Conservation (phyloP, 2,797 vertebrate species). For the Spatula clypeata region DNA sequence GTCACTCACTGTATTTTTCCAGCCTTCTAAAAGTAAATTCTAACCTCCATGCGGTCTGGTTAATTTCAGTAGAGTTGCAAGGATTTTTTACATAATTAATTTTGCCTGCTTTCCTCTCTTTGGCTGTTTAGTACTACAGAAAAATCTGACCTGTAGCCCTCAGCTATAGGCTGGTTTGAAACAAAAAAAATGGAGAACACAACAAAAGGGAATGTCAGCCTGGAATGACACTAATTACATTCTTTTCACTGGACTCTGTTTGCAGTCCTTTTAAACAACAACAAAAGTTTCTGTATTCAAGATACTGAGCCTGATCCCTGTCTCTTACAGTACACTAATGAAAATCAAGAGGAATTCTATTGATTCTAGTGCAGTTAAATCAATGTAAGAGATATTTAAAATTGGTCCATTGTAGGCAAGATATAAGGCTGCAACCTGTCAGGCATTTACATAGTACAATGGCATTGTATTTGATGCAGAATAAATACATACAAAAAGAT, state of each 20-base stretch:
- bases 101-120: not conserved
- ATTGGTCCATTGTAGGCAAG: slow-evolving; percentile 17
- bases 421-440: not conserved
- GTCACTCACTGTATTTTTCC: not conserved
- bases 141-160: not conserved
- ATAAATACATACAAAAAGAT: slow-evolving; percentile 17
- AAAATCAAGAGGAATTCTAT: slow-evolving; percentile 44
- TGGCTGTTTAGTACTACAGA: not conserved
- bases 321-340: slow-evolving; percentile 10
- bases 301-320: not conserved
- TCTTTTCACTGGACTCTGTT: slow-evolving; percentile 46
- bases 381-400: slow-evolving; percentile 45
- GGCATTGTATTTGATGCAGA: not conserved
- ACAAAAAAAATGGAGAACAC: not conserved
- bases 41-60: not conserved
- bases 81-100: not conserved
- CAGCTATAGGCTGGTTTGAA: not conserved
- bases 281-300: slow-evolving; percentile 14
- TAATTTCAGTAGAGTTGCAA: not conserved
- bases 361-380: slow-evolving; percentile 18
- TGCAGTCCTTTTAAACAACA: slow-evolving; percentile 14
- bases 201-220: slow-evolving; percentile 26
- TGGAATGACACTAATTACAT: slow-evolving; percentile 44
- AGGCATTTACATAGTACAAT: not conserved
- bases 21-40: not conserved